phyloP scores from a whole-genome alignment of 2,888 invertebrate species.

The Tanytarsus gracilentus region DNA sequence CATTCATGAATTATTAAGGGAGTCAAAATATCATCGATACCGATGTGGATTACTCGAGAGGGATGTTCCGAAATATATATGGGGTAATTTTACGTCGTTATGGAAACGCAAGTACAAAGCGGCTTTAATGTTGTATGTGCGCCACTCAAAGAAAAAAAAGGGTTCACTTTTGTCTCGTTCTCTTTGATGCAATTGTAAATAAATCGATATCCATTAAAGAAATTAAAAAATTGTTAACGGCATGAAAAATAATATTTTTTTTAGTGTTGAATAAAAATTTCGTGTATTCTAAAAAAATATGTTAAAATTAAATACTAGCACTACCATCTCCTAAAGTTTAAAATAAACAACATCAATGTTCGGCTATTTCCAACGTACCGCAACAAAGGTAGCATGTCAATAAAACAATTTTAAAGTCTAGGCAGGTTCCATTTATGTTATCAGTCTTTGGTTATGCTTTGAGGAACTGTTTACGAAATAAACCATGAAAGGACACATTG shows the following conservation, averaged over 20 bases:
- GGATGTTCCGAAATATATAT: neutral
- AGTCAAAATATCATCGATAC: slow-evolving; percentile 1
- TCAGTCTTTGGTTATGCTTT: too few relatives aligned
- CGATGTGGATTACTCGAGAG: too few relatives aligned
- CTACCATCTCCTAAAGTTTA: too few relatives aligned
- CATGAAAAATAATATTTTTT: neutral
- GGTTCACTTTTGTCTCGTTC: neutral
- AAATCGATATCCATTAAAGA: slow-evolving; percentile 25
- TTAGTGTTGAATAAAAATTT: too few relatives aligned
- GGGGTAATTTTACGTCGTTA: neutral
- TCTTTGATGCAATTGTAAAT: neutral
- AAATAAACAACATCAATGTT: too few relatives aligned
- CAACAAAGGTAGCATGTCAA: neutral
- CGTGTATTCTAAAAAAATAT: too few relatives aligned
- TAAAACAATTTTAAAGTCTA: slow-evolving; percentile 9
- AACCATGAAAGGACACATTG: too few relatives aligned
- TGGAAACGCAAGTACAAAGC: neutral
- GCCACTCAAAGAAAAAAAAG: neutral
- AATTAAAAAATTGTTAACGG: slow-evolving; percentile 15
- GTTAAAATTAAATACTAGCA: too few relatives aligned
- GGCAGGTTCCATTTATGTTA: neutral
- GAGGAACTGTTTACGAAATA: too few relatives aligned
- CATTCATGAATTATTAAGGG: slow-evolving; percentile 7
- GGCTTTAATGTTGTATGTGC: neutral
- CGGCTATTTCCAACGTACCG: neutral